Evolutionary conservation across 1,140 invertebrate genomes (phyloP).

Genomic region (Euwallacea fornicatus): DNA sequence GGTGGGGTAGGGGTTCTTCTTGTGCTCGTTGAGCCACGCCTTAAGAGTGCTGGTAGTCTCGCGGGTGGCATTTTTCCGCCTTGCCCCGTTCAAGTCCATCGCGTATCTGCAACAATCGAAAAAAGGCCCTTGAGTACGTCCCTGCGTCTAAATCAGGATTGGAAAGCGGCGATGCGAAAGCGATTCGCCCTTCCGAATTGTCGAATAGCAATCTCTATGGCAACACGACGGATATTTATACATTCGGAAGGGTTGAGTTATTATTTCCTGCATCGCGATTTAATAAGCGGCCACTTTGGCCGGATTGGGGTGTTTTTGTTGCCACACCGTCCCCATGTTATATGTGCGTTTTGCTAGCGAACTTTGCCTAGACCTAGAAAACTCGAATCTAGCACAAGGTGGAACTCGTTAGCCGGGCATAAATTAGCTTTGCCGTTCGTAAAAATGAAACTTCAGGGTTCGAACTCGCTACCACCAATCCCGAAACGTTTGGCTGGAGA

Average conservation of each 20-base stretch:
- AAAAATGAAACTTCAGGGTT: no score
- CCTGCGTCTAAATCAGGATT: constrained; percentile 12
- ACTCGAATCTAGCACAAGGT: constrained; percentile 7
- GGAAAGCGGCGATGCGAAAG: constrained; percentile 27
- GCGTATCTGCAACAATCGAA: constrained; percentile 72
- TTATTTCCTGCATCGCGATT: constrained; percentile 23
- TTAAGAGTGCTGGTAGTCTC: constrained; percentile 97
- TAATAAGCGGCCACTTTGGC: constrained; percentile 16
- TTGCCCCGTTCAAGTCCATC: constrained; percentile 85
- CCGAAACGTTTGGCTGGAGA: no score
- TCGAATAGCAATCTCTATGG: constrained; percentile 27
- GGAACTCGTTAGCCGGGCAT: not conserved
- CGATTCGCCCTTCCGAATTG: constrained; percentile 20
- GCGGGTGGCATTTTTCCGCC: constrained; percentile 95
- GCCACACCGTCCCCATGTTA: not conserved
- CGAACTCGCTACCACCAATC: no score
- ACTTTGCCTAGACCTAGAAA: constrained; percentile 8
- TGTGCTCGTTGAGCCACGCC: constrained; percentile 97
- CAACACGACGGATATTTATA: constrained; percentile 22
- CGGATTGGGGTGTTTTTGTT: not conserved
- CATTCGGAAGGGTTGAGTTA: constrained; percentile 26
- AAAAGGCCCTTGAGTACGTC: not conserved
- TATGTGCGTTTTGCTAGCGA: no score
- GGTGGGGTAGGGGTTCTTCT: constrained; percentile 98
- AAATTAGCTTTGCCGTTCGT: no score